Percentiles rank a stretch among this genome's conserved stretches.
phyloP scores from a whole-genome alignment of 2,113 vertebrate genomes.

The Lates calcarifer region DNA sequence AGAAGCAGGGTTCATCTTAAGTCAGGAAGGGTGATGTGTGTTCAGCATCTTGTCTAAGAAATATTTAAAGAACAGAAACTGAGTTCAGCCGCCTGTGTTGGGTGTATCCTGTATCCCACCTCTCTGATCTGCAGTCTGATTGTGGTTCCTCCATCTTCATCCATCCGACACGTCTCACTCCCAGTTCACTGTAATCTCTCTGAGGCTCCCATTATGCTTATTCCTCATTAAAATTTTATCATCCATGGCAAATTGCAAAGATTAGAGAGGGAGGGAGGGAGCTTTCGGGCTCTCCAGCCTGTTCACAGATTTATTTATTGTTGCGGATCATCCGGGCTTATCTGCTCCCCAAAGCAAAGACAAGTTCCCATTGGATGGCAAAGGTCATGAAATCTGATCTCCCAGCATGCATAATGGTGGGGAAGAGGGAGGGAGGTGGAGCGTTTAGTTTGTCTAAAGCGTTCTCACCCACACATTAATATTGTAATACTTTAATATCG shows the following conservation, averaged over 20 bases:
- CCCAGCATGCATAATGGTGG: slow-evolving; percentile 47
- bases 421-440: slow-evolving; percentile 37
- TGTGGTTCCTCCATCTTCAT: slow-evolving; percentile 54
- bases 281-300: slow-evolving; percentile 67
- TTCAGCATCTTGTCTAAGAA: neutral
- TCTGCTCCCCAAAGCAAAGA: slow-evolving; percentile 75
- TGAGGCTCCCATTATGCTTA: slow-evolving; percentile 78
- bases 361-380: slow-evolving; percentile 69
- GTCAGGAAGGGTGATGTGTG: neutral
- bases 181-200: slow-evolving; percentile 74
- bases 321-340: slow-evolving; percentile 80
- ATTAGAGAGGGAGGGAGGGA: slow-evolving; percentile 74
- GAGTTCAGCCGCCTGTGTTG: neutral
- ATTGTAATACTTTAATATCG: slow-evolving; percentile 74
- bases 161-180: slow-evolving; percentile 63
- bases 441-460: slow-evolving; percentile 56
- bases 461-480: slow-evolving; percentile 69
- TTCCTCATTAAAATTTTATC: slow-evolving; percentile 85
- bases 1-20: too few relatives aligned
- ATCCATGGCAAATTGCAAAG: slow-evolving; percentile 82
- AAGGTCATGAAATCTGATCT: slow-evolving; percentile 77
- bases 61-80: neutral
- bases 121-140: slow-evolving; percentile 48
- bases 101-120: neutral
- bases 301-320: slow-evolving; percentile 79